Evolutionary conservation across 2,113 vertebrate genomes (phyloP).

Genomic region (Pycnonotus jocosus): DNA sequence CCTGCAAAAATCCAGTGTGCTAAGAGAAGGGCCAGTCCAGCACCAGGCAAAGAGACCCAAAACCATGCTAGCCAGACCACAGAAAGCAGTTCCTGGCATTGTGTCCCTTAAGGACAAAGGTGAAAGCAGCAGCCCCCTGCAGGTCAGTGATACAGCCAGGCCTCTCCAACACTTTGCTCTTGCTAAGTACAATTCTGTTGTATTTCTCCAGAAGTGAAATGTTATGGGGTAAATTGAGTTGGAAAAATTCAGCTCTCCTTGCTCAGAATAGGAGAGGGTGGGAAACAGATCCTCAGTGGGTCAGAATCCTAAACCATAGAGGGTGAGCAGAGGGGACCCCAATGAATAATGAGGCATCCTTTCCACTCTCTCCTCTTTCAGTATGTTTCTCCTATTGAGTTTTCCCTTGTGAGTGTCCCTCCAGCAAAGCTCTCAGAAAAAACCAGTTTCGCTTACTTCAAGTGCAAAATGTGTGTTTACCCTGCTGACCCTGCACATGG

Average conservation of each 20-base stretch:
- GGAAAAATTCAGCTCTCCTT: neutral
- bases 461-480: accelerated
- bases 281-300: neutral
- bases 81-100: neutral
- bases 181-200: neutral
- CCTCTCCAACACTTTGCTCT: neutral
- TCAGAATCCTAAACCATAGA: neutral
- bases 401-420: neutral
- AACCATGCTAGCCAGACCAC: neutral
- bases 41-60: neutral
- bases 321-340: neutral
- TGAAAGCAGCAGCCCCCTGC: neutral
- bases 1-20: accelerated
- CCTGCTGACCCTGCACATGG: neutral
- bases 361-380: neutral
- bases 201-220: neutral
- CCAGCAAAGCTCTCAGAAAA: neutral
- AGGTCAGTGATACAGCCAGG: neutral
- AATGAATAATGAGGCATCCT: accelerated
- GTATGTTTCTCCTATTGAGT: neutral
- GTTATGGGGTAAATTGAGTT: neutral
- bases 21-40: neutral
- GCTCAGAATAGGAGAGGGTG: neutral
- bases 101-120: neutral
- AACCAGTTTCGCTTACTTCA: neutral